These are phyloP conservation scores for Colinus virginianus DNA, from an alignment of 2,113 vertebrate species.

Conservation along the genomic window DNA sequence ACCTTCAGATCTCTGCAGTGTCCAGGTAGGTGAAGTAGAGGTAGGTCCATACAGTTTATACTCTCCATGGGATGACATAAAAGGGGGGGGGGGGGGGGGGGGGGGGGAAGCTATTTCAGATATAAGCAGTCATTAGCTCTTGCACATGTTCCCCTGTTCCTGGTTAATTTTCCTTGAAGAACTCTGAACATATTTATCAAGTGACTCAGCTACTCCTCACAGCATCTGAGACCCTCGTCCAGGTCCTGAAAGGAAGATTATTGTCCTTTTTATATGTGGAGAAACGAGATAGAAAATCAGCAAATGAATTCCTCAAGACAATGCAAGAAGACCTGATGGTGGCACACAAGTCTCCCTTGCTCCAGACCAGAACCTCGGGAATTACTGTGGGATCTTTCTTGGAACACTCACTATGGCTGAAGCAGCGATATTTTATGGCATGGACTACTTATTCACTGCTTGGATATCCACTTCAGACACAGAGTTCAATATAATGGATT, in stretches of 20 bases:
- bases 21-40: background rate
- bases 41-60: background rate
- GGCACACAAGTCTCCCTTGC: background rate
- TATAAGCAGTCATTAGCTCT: background rate
- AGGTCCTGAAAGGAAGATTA: background rate
- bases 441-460: background rate
- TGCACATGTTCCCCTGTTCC: background rate
- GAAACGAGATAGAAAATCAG: background rate
- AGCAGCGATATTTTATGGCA: background rate
- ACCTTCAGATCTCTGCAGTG: background rate
- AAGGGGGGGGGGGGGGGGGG: background rate
- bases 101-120: too few species aligned
- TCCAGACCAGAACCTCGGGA: background rate
- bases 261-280: fast-evolving
- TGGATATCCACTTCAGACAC: background rate
- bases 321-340: background rate
- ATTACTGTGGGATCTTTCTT: background rate
- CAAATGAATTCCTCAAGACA: background rate
- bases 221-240: background rate
- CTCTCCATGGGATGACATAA: background rate
- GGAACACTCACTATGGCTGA: background rate
- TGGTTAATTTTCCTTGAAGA: background rate
- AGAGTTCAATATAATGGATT: background rate
- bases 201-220: background rate
- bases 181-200: background rate